These are phyloP conservation scores for Ctenochaetus hawaiiensis DNA, from an alignment of 2,797 vertebrate genomes.

Conservation along the genomic window DNA sequence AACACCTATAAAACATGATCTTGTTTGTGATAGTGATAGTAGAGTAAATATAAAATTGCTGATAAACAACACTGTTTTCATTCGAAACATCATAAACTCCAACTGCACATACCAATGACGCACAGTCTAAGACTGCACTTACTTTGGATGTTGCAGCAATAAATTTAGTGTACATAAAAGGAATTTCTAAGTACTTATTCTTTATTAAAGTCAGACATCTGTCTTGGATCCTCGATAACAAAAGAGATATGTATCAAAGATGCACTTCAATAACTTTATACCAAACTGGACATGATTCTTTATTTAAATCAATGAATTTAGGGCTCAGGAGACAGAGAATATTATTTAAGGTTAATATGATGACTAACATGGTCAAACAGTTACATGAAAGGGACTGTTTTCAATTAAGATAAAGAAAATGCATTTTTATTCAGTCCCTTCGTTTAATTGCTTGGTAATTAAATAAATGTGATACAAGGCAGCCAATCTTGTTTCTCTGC, in stretches of 20 bases:
- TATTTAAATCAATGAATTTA: conserved; percentile 34
- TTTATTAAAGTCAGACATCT: conserved; percentile 9
- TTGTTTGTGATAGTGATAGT: conserved; percentile 48
- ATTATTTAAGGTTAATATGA: neutral
- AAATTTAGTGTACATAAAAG: conserved; percentile 8
- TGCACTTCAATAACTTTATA: neutral
- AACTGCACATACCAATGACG: conserved; percentile 14
- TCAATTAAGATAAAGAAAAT: neutral
- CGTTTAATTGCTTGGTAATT: neutral
- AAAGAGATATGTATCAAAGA: conserved; percentile 30
- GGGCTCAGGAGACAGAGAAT: conserved; percentile 7
- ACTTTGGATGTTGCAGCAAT: conserved; percentile 3
- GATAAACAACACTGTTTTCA: conserved; percentile 44
- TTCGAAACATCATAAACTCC: conserved; percentile 12
- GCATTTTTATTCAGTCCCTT: neutral
- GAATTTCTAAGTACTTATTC: neutral
- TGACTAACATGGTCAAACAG: conserved; percentile 5
- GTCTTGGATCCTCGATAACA: conserved; percentile 28
- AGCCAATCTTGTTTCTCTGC: neutral
- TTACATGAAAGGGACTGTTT: neutral
- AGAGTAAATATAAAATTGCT: conserved; percentile 30
- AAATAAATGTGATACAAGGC: conserved; percentile 9
- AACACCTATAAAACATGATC: conserved; percentile 52
- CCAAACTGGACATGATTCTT: conserved; percentile 29
- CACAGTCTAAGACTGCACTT: neutral